Conservation (phyloP, 1,140 invertebrate genomes). For the Eriocheir sinensis region DNA sequence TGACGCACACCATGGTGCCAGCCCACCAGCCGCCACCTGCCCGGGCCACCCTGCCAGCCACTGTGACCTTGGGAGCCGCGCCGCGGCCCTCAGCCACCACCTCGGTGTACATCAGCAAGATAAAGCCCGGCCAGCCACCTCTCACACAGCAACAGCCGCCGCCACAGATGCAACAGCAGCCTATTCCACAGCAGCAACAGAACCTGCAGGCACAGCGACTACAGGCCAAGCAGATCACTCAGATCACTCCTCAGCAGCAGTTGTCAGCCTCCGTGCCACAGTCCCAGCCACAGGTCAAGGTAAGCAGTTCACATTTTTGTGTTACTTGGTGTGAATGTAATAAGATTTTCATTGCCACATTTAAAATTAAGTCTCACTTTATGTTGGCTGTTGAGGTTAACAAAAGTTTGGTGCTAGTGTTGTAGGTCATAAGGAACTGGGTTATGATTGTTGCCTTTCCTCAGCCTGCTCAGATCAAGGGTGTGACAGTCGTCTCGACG, state of each 20-base stretch:
- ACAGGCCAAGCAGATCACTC: not conserved
- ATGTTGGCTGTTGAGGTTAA: no score
- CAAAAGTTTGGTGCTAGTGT: no score
- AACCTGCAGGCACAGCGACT: not conserved
- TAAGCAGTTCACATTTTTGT: not conserved
- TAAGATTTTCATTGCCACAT: not conserved
- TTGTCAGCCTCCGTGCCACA: not conserved
- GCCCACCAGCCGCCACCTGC: conserved; percentile 46
- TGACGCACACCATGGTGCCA: conserved; percentile 14
- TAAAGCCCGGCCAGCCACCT: conserved; percentile 12
- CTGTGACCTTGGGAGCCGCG: conserved; percentile 45
- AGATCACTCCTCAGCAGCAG: not conserved
- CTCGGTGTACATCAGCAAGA: conserved; percentile 58
- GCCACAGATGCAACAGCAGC: not conserved
- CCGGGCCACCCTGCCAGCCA: conserved; percentile 31
- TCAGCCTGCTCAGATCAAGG: conserved; percentile 56
- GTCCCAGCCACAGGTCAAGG: conserved; percentile 46
- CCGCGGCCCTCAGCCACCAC: conserved; percentile 51
- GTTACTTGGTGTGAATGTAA: no score
- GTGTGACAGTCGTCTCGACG: conserved; percentile 44
- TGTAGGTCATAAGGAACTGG: no score
- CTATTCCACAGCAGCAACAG: not conserved
- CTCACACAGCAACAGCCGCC: conserved; percentile 34
- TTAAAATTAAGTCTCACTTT: no score
- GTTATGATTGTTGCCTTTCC: not conserved